Conservation (phyloP, 2,113 vertebrate species). For the Hystrix brachyura region DNA sequence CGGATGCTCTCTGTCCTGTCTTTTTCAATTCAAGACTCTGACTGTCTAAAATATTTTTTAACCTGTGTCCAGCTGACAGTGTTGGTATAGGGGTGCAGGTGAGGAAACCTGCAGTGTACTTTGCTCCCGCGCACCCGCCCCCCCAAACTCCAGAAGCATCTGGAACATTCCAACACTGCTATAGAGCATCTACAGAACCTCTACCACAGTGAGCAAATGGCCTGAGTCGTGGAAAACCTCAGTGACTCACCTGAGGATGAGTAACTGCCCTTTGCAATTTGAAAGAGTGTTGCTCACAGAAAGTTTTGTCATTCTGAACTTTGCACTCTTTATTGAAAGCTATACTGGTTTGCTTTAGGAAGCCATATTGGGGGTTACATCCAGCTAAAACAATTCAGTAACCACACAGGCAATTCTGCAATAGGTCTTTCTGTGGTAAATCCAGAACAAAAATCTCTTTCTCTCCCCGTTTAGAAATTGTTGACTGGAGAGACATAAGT, state of each 20-base stretch:
- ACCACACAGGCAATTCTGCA: neutral
- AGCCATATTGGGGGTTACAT: neutral
- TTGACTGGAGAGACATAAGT: neutral
- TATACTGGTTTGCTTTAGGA: neutral
- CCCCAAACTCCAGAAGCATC: neutral
- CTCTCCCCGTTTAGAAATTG: neutral
- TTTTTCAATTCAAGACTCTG: neutral
- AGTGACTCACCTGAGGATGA: neutral
- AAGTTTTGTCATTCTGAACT: conserved; percentile 13
- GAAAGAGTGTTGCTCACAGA: neutral
- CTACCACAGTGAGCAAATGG: neutral
- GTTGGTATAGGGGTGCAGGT: accelerated
- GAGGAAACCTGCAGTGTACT: neutral
- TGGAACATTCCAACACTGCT: neutral
- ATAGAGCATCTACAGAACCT: neutral
- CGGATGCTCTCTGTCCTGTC: too few relatives aligned
- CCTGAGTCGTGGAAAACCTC: neutral
- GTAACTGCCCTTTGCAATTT: neutral
- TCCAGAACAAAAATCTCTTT: neutral
- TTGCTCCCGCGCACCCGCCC: neutral
- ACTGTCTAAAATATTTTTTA: neutral
- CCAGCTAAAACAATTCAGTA: neutral
- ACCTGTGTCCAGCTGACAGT: neutral
- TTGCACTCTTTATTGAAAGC: neutral
- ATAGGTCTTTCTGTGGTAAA: neutral